Percentiles rank a stretch among this genome's conserved stretches.
These are phyloP conservation scores for Nymphicus hollandicus DNA, from an alignment of 2,113 vertebrate genomes.

Conservation along the genomic window DNA sequence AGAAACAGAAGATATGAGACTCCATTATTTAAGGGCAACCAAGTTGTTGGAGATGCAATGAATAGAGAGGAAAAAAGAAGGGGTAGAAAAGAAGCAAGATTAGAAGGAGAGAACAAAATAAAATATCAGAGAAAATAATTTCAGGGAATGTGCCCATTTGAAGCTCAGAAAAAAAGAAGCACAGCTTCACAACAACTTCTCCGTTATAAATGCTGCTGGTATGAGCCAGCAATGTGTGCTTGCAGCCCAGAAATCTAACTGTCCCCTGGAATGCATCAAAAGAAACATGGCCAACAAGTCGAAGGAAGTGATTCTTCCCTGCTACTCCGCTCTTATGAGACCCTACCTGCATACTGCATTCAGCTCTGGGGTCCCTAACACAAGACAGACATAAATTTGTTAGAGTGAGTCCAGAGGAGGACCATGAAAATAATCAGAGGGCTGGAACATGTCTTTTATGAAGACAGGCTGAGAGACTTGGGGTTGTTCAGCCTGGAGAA, in stretches of 20 bases:
- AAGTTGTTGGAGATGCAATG: neutral
- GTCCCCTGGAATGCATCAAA: neutral
- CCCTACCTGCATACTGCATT: accelerated
- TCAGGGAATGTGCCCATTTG: neutral
- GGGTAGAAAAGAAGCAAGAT: neutral
- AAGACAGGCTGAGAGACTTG: neutral
- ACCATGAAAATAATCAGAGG: neutral
- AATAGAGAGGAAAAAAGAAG: neutral
- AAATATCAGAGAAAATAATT: neutral
- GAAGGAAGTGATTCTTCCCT: neutral
- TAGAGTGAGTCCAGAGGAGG: neutral
- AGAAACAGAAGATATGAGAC: neutral
- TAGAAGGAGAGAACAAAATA: neutral
- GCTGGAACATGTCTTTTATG: neutral
- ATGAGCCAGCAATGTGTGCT: neutral
- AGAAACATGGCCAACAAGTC: accelerated
- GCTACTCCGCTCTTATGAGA: neutral
- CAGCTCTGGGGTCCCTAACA: neutral
- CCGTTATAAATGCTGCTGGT: neutral
- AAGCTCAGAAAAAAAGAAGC: neutral
- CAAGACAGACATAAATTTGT: neutral
- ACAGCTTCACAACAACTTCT: neutral
- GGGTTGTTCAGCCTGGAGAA: neutral
- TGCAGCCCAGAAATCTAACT: neutral
- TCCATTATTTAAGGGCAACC: neutral